phyloP scores from a whole-genome alignment of 2,797 vertebrate species.

The Leontopithecus rosalia region DNA sequence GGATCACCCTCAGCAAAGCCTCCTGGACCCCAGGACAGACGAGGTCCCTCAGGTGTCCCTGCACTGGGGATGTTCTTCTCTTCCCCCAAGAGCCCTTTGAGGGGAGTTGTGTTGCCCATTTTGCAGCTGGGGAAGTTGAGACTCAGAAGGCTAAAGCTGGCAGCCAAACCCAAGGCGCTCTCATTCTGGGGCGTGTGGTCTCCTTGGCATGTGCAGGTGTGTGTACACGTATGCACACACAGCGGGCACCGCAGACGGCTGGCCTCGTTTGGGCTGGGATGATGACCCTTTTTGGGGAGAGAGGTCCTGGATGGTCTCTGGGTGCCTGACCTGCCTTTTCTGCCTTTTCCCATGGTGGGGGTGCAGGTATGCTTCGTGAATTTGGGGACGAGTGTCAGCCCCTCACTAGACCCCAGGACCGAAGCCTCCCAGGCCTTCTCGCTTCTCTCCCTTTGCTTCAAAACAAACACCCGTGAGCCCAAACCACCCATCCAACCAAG shows the following conservation, averaged over 20 bases:
- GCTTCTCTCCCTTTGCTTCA: conserved; percentile 63
- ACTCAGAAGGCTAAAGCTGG: background rate
- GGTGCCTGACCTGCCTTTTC: background rate
- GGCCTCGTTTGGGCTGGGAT: background rate
- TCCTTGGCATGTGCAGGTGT: background rate
- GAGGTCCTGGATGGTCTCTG: background rate
- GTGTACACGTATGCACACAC: background rate
- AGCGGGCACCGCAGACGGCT: background rate
- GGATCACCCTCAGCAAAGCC: background rate
- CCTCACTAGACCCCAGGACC: background rate
- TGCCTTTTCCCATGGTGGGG: background rate
- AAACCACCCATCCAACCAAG: conserved; percentile 77
- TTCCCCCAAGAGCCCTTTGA: background rate
- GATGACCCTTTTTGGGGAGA: background rate
- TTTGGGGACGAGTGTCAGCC: background rate
- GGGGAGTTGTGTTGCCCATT: background rate
- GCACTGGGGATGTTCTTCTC: background rate
- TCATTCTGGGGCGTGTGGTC: background rate
- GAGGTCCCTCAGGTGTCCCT: background rate
- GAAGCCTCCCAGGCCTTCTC: background rate
- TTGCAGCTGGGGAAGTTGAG: conserved; percentile 18
- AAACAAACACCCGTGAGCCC: conserved; percentile 81
- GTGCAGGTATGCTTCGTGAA: background rate
- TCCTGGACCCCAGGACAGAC: background rate
- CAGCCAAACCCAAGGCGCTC: background rate